Percentiles rank a stretch among this genome's conserved stretches.
Conservation (phyloP, 2,113 vertebrate species). For the Sisor rabdophorus region DNA sequence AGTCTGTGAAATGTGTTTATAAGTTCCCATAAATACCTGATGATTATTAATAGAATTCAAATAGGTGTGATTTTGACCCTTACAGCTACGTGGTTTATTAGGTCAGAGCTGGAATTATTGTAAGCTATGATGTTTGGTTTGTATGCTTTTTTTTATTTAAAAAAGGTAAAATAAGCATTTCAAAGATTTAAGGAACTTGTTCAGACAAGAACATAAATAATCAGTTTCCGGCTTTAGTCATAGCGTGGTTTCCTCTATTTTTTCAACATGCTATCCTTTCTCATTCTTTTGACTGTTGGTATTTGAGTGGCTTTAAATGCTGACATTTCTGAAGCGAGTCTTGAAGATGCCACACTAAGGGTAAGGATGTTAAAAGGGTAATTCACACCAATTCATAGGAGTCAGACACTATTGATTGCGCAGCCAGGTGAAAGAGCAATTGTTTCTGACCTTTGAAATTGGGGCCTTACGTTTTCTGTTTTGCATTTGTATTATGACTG, state of each 20-base stretch:
- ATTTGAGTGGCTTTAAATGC: slow-evolving; percentile 59
- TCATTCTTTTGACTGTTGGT: slow-evolving; percentile 55
- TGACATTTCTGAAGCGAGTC: slow-evolving; percentile 66
- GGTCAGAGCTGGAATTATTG: too few species aligned
- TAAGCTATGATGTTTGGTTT: too few species aligned
- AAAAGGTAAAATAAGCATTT: slow-evolving; percentile 51
- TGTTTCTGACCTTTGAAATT: slow-evolving; percentile 55
- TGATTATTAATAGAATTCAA: too few species aligned
- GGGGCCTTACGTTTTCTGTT: slow-evolving; percentile 55
- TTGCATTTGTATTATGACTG: slow-evolving; percentile 18
- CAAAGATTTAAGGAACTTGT: slow-evolving; percentile 45
- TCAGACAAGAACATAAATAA: slow-evolving; percentile 45
- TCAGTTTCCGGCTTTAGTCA: slow-evolving; percentile 57
- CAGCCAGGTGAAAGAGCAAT: slow-evolving; percentile 47
- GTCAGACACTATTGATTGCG: slow-evolving; percentile 42
- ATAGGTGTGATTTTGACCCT: too few species aligned
- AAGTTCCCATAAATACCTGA: too few species aligned
- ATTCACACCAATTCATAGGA: slow-evolving; percentile 50
- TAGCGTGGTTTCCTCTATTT: slow-evolving; percentile 30
- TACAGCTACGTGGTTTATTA: too few species aligned
- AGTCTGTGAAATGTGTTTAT: too few species aligned
- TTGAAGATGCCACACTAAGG: slow-evolving; percentile 49
- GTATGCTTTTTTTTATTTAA: too few species aligned
- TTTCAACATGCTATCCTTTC: slow-evolving; percentile 58
- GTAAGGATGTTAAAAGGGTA: slow-evolving; percentile 48